Percentiles rank a stretch among this genome's conserved stretches.
These are phyloP conservation scores for Sisyra terminalis DNA, from an alignment of 2,888 invertebrate genomes.

Conservation along the genomic window DNA sequence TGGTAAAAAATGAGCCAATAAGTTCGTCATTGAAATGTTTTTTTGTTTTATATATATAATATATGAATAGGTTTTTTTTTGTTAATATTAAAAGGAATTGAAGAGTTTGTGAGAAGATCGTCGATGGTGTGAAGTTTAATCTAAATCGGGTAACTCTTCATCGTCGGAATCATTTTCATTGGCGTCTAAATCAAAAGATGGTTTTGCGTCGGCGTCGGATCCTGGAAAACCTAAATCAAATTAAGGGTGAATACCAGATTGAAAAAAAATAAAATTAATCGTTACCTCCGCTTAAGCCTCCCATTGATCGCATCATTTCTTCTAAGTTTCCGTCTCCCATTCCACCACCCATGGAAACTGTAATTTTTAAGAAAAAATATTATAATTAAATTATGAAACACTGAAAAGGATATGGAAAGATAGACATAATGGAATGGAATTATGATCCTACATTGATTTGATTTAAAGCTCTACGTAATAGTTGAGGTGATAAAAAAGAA, in stretches of 20 bases:
- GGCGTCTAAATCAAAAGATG: conserved; percentile 55
- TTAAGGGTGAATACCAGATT: conserved; percentile 1
- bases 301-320: conserved; percentile 62
- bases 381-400: too few relatives aligned
- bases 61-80: too few relatives aligned
- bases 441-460: too few relatives aligned
- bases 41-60: too few relatives aligned
- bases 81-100: too few relatives aligned
- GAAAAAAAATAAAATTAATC: conserved; percentile 3
- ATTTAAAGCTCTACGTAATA: too few relatives aligned
- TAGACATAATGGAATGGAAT: too few relatives aligned
- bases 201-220: conserved; percentile 37
- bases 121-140: conserved; percentile 24
- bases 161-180: conserved; percentile 59
- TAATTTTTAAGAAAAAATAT: neutral
- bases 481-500: too few relatives aligned
- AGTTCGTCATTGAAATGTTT: too few relatives aligned
- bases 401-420: too few relatives aligned
- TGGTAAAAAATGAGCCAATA: too few relatives aligned
- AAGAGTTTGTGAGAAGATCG: too few relatives aligned
- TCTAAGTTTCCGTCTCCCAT: conserved; percentile 37
- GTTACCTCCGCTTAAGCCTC: conserved; percentile 32
- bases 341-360: conserved; percentile 17
- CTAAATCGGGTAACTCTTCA: conserved; percentile 60
- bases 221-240: conserved; percentile 1